A percentile compares a stretch with the other conserved stretches of the same genome.
These are phyloP conservation scores for Euproctis similis DNA, from an alignment of 2,888 invertebrate species.

Conservation along the genomic window DNA sequence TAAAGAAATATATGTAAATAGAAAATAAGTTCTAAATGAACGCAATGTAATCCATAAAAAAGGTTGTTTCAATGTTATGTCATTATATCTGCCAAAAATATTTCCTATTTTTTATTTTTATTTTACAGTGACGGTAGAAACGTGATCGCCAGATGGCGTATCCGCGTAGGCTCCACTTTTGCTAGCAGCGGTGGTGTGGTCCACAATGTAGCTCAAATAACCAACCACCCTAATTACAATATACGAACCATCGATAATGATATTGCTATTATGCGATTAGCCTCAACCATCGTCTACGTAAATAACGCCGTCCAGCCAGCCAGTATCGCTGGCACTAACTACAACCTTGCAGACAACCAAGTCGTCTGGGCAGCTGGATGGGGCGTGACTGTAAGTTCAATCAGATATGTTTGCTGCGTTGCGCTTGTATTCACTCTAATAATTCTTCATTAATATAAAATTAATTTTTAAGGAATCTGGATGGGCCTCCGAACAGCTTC, in stretches of 20 bases:
- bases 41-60: too few species aligned
- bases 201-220: neutral
- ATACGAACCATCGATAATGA: neutral
- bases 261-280: neutral
- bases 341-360: constrained; percentile 23
- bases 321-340: constrained; percentile 18
- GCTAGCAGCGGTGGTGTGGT: constrained; percentile 3
- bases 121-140: neutral
- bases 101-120: too few species aligned
- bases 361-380: constrained; percentile 41
- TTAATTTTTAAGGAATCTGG: constrained; percentile 20
- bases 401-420: neutral
- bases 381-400: constrained; percentile 30
- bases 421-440: neutral
- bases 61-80: too few species aligned
- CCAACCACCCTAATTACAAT: neutral
- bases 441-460: constrained; percentile 1
- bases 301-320: constrained; percentile 1
- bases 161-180: constrained; percentile 2
- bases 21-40: too few species aligned
- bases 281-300: neutral
- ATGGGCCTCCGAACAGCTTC: constrained; percentile 26
- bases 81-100: too few species aligned
- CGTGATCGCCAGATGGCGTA: neutral
- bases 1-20: too few species aligned